A percentile compares a stretch with the other conserved stretches of the same genome.
phyloP scores from a whole-genome alignment of 92 coral and sea anemone species.

The Muricea muricata region DNA sequence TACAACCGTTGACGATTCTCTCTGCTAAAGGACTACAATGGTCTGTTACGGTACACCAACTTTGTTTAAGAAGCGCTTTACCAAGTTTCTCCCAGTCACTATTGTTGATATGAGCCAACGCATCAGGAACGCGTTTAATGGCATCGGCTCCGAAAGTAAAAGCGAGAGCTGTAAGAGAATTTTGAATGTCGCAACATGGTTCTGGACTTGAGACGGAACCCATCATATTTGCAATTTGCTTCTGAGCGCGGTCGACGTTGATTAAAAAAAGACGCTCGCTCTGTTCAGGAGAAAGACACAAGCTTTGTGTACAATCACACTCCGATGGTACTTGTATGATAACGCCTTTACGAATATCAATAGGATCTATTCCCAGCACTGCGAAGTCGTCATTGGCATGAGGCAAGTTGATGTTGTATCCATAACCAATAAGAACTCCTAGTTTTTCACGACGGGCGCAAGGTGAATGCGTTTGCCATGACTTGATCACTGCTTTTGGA shows the following conservation, averaged over 20 bases:
- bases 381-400: constrained; percentile 14
- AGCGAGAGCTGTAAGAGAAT: constrained; percentile 6
- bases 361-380: constrained; percentile 22
- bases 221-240: constrained; percentile 6
- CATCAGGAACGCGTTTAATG: background rate
- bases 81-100: constrained; percentile 29
- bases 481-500: constrained; percentile 2
- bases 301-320: constrained; percentile 28
- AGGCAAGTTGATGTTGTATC: constrained; percentile 27
- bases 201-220: background rate
- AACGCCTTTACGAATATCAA: constrained; percentile 21
- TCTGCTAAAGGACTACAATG: constrained; percentile 17
- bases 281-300: constrained; percentile 27
- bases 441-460: constrained; percentile 19
- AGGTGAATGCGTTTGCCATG: constrained; percentile 13
- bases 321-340: constrained; percentile 13
- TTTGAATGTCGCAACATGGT: constrained; percentile 17
- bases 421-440: constrained; percentile 34
- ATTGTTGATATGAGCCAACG: background rate
- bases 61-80: background rate
- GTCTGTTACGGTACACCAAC: constrained; percentile 17
- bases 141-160: constrained; percentile 19
- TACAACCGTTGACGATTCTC: constrained; percentile 7
- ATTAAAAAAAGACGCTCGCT: constrained; percentile 6
- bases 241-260: constrained; percentile 26